A percentile compares a stretch with the other conserved stretches of the same genome.
These are phyloP conservation scores for Valencia hispanica DNA, from an alignment of 2,797 vertebrate genomes.

Conservation along the genomic window DNA sequence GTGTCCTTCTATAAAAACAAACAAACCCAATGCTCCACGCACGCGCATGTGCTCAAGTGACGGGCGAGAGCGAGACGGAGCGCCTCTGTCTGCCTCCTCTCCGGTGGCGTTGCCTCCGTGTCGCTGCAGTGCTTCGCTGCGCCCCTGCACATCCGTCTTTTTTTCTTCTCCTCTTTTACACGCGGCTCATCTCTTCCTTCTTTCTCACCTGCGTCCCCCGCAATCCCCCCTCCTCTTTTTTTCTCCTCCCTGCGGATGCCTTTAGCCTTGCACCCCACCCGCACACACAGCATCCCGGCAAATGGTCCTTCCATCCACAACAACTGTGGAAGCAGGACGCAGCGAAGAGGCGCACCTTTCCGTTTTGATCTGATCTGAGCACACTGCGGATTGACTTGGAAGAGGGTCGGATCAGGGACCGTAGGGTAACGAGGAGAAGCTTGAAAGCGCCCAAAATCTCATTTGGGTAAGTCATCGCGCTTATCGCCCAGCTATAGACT, in stretches of 20 bases:
- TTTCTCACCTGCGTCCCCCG: slow-evolving; percentile 10
- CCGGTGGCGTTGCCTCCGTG: slow-evolving; percentile 60
- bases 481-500: slow-evolving; percentile 27
- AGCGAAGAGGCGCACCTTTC: slow-evolving; percentile 62
- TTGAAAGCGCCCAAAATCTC: slow-evolving; percentile 63
- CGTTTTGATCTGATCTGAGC: slow-evolving; percentile 58
- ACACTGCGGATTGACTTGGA: slow-evolving; percentile 69
- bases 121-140: slow-evolving; percentile 75
- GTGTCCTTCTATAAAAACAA: slow-evolving; percentile 29
- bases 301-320: slow-evolving; percentile 68
- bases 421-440: slow-evolving; percentile 52
- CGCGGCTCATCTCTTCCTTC: slow-evolving; percentile 41
- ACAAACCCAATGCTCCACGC: not conserved
- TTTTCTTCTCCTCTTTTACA: slow-evolving; percentile 48
- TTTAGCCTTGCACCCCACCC: slow-evolving; percentile 52
- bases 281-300: slow-evolving; percentile 59
- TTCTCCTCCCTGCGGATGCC: slow-evolving; percentile 58
- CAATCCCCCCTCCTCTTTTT: not conserved
- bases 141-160: slow-evolving; percentile 27
- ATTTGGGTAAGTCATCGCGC: slow-evolving; percentile 68
- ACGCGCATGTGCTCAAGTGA: slow-evolving; percentile 27
- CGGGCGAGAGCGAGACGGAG: slow-evolving; percentile 43
- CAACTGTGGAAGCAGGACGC: slow-evolving; percentile 72
- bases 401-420: slow-evolving; percentile 43
- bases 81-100: slow-evolving; percentile 70